phyloP scores from a whole-genome alignment of 2,797 vertebrate species.

The Lindbergichthys nudifrons region DNA sequence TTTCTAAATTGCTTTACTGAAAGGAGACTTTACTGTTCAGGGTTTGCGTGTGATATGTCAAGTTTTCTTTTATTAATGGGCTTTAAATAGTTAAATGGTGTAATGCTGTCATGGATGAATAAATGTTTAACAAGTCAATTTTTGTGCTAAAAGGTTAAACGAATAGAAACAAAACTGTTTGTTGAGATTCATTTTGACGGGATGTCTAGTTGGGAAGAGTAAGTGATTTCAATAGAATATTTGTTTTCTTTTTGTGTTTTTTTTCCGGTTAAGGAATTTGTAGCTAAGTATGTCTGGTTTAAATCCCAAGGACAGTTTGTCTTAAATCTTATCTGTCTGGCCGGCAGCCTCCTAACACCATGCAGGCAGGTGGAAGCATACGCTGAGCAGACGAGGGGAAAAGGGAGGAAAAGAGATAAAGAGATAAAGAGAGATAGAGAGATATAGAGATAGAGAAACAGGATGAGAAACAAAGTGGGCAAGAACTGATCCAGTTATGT shows the following conservation, averaged over 20 bases:
- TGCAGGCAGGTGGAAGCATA: conserved; percentile 60
- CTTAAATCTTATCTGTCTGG: conserved; percentile 43
- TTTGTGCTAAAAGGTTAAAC: conserved; percentile 18
- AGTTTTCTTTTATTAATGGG: neutral
- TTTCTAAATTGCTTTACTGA: conserved; percentile 45
- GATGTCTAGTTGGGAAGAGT: too few relatives aligned
- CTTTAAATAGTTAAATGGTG: neutral
- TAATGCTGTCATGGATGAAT: neutral
- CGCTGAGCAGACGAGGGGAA: conserved; percentile 30
- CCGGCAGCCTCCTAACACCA: conserved; percentile 41
- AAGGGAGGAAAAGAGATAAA: conserved; percentile 1
- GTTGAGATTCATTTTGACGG: conserved; percentile 10
- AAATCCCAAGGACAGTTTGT: conserved; percentile 56
- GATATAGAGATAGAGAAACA: conserved; percentile 40
- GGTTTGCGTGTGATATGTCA: conserved; percentile 1
- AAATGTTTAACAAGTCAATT: neutral
- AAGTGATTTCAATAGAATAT: too few relatives aligned
- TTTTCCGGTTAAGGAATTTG: conserved; percentile 18
- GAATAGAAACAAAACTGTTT: conserved; percentile 8
- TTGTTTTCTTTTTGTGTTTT: neutral
- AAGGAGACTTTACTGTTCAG: conserved; percentile 1
- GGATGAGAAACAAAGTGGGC: conserved; percentile 63
- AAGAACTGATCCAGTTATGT: conserved; percentile 79
- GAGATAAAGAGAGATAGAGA: too few relatives aligned
- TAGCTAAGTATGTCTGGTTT: conserved; percentile 33